Conservation (phyloP, 2,888 invertebrate genomes). For the Philereme transversata region DNA sequence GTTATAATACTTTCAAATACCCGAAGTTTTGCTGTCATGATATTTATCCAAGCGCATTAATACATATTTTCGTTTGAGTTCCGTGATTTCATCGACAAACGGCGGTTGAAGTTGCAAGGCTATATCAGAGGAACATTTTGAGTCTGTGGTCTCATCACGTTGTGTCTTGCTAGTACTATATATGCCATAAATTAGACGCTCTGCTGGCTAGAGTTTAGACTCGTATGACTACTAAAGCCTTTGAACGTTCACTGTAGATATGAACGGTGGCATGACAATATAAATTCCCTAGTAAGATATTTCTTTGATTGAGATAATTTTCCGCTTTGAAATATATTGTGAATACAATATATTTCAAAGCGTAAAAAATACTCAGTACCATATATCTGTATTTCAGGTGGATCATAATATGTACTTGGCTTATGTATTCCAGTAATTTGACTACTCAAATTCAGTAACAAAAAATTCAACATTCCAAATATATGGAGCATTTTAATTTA, state of each 20-base stretch:
- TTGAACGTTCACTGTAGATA: constrained; percentile 17
- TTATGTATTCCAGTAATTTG: no score
- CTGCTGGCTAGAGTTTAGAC: constrained; percentile 28
- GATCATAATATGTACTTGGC: no score
- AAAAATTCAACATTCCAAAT: no score
- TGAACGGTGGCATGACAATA: not conserved
- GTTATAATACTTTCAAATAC: constrained; percentile 8
- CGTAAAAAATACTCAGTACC: no score
- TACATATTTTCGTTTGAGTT: constrained; percentile 20
- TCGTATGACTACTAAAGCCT: constrained; percentile 32
- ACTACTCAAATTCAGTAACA: no score
- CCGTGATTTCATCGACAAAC: constrained; percentile 36
- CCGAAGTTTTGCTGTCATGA: not conserved
- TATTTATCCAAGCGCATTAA: constrained; percentile 23
- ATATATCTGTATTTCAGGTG: no score
- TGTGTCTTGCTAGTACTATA: constrained; percentile 32
- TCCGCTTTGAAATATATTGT: no score
- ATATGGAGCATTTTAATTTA: no score
- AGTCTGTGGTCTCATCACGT: constrained; percentile 28
- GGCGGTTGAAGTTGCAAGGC: constrained; percentile 15
- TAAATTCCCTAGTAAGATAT: constrained; percentile 10
- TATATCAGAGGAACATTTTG: constrained; percentile 14
- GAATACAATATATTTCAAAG: no score
- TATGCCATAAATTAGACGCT: constrained; percentile 39
- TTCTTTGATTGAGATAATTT: no score